Conservation (phyloP, 2,888 invertebrate species). For the Drosophila kanekoi region DNA sequence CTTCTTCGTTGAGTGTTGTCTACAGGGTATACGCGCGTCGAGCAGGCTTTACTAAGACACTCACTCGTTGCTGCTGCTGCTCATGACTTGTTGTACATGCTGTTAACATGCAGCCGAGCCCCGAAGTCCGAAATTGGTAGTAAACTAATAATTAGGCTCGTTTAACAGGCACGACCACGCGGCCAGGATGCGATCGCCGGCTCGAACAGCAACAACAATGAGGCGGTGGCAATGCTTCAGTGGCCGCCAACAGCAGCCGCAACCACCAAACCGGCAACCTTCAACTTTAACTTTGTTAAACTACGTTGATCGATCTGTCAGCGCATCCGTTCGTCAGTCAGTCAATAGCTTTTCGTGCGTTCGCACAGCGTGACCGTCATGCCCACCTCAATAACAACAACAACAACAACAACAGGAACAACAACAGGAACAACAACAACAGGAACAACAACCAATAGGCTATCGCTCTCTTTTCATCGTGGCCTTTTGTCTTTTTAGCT, state of each 20-base stretch:
- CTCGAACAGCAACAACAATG: constrained; percentile 20
- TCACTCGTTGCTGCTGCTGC: constrained; percentile 32
- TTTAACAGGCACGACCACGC: constrained; percentile 64
- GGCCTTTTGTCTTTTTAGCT: constrained; percentile 63
- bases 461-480: constrained; percentile 63
- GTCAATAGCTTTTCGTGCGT: constrained; percentile 76
- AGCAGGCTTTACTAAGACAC: not conserved
- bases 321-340: constrained; percentile 64
- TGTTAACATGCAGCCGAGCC: constrained; percentile 69
- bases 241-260: constrained; percentile 13
- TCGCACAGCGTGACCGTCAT: constrained; percentile 82
- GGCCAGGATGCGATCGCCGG: constrained; percentile 38
- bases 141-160: constrained; percentile 83
- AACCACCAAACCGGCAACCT: constrained; percentile 55
- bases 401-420: constrained; percentile 10
- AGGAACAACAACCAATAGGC: constrained; percentile 25
- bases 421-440: constrained; percentile 18
- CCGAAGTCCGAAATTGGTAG: constrained; percentile 75
- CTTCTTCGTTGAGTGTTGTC: no score
- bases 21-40: not conserved
- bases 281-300: constrained; percentile 70
- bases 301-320: constrained; percentile 64
- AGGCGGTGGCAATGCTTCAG: constrained; percentile 39
- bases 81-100: constrained; percentile 72
- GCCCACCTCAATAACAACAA: constrained; percentile 65